Evolutionary conservation across 2,113 vertebrate species (phyloP).

Genomic region (Chaenocephalus aceratus): DNA sequence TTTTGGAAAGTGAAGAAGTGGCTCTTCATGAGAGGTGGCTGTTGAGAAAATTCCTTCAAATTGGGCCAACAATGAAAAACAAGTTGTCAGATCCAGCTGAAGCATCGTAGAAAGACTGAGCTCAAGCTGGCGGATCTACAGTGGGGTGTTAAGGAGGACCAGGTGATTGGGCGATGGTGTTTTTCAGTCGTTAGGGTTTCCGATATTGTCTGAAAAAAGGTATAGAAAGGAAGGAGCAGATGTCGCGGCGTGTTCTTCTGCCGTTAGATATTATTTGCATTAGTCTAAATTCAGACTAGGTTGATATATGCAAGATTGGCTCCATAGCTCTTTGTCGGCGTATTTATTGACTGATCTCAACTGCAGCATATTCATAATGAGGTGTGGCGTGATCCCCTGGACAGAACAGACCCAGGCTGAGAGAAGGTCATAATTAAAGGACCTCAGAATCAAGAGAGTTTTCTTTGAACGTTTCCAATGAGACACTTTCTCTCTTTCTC

Average conservation of each 20-base stretch:
- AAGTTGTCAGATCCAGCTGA: conserved; percentile 54
- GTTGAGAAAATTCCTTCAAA: conserved; percentile 51
- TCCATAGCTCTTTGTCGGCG: conserved; percentile 13
- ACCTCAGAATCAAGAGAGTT: conserved; percentile 45
- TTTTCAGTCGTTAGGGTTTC: conserved; percentile 58
- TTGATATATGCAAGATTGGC: conserved; percentile 21
- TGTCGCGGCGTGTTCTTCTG: conserved; percentile 57
- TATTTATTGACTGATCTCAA: conserved; percentile 27
- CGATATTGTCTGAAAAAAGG: conserved; percentile 51
- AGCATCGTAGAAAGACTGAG: conserved; percentile 47
- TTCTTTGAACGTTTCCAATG: conserved; percentile 42
- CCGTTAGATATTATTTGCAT: conserved; percentile 49
- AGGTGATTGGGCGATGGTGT: conserved; percentile 67
- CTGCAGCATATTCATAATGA: conserved; percentile 33
- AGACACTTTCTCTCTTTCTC: conserved; percentile 24
- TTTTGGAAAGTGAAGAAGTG: conserved; percentile 64
- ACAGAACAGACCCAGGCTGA: conserved; percentile 26
- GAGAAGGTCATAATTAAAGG: conserved; percentile 29
- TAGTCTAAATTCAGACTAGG: conserved; percentile 32
- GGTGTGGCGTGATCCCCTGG: conserved; percentile 24
- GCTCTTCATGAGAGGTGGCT: conserved; percentile 58
- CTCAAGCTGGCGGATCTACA: conserved; percentile 40
- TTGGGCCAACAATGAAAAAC: conserved; percentile 53
- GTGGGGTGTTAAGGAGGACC: conserved; percentile 68
- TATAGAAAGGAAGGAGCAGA: conserved; percentile 62